Evolutionary conservation across 2,797 vertebrate genomes (phyloP).

Genomic region (Arrhamphus sclerolepis): DNA sequence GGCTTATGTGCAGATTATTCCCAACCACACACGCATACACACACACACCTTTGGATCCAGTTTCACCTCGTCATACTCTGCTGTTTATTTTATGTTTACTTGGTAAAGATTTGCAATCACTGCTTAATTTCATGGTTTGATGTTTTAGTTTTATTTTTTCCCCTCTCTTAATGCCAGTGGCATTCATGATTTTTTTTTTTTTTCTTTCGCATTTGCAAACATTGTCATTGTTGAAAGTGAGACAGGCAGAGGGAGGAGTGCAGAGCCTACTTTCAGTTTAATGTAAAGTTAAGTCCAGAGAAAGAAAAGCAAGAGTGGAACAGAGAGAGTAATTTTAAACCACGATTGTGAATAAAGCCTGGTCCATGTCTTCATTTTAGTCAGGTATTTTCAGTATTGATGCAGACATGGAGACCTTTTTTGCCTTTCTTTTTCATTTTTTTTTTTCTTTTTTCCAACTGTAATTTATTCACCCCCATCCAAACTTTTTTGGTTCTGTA

Average conservation of each 20-base stretch:
- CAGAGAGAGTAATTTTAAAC: slow-evolving; percentile 84
- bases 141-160: slow-evolving; percentile 30
- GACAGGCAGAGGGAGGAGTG: not conserved
- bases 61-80: slow-evolving; percentile 57
- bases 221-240: slow-evolving; percentile 57
- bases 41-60: slow-evolving; percentile 36
- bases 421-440: too few species aligned
- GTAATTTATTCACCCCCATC: too few species aligned
- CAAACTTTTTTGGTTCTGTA: too few species aligned
- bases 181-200: slow-evolving; percentile 71
- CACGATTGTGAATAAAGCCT: slow-evolving; percentile 80
- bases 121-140: slow-evolving; percentile 62
- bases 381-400: slow-evolving; percentile 86
- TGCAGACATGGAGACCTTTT: slow-evolving; percentile 84
- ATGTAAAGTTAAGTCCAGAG: slow-evolving; percentile 80
- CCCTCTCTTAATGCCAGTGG: slow-evolving; percentile 34
- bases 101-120: slow-evolving; percentile 67
- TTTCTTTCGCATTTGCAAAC: slow-evolving; percentile 58
- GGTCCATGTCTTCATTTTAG: slow-evolving; percentile 74
- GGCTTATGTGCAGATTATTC: slow-evolving; percentile 25
- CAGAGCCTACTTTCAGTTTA: slow-evolving; percentile 64
- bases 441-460: too few species aligned
- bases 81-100: slow-evolving; percentile 71
- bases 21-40: not conserved
- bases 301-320: slow-evolving; percentile 84